Percentiles rank a stretch among this genome's conserved stretches.
These are phyloP conservation scores for Archaeoteleia sp. DNA, from an alignment of 2,888 invertebrate species.

Conservation along the genomic window DNA sequence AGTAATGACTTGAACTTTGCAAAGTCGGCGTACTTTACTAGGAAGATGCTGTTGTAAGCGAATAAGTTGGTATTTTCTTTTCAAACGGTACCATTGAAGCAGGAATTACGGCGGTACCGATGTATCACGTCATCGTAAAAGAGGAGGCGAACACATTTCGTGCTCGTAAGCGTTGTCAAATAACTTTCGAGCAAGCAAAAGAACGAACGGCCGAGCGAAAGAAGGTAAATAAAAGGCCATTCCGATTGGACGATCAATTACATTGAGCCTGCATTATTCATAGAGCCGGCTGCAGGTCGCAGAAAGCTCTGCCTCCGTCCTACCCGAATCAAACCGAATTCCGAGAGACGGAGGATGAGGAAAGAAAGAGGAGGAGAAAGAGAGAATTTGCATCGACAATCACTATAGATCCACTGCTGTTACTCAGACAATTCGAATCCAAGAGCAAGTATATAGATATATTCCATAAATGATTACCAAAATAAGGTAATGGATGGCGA, in stretches of 20 bases:
- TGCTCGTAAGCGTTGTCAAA: constrained; percentile 71
- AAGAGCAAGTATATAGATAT: constrained; percentile 48
- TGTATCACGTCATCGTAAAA: constrained; percentile 55
- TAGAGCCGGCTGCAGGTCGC: constrained; percentile 71
- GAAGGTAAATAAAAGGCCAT: constrained; percentile 75
- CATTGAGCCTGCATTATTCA: constrained; percentile 74
- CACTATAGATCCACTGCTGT: constrained; percentile 64
- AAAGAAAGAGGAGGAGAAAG: constrained; percentile 56
- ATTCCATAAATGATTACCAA: constrained; percentile 49
- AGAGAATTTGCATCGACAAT: constrained; percentile 72
- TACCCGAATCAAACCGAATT: constrained; percentile 64
- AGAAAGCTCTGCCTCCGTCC: constrained; percentile 68
- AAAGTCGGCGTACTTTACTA: constrained; percentile 9
- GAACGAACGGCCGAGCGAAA: constrained; percentile 68
- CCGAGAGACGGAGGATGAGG: constrained; percentile 50
- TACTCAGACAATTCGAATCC: constrained; percentile 61
- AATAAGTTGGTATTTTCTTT: constrained; percentile 38
- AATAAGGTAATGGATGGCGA: constrained; percentile 46
- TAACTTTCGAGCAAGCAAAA: constrained; percentile 67
- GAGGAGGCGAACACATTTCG: constrained; percentile 63
- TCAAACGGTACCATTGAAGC: constrained; percentile 39
- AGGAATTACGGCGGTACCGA: constrained; percentile 46
- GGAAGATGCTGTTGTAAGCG: constrained; percentile 36
- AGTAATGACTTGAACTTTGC: constrained; percentile 16
- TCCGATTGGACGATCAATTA: constrained; percentile 75